Conservation (phyloP, 2,797 vertebrate genomes). For the Scomberomorus guttatus region DNA sequence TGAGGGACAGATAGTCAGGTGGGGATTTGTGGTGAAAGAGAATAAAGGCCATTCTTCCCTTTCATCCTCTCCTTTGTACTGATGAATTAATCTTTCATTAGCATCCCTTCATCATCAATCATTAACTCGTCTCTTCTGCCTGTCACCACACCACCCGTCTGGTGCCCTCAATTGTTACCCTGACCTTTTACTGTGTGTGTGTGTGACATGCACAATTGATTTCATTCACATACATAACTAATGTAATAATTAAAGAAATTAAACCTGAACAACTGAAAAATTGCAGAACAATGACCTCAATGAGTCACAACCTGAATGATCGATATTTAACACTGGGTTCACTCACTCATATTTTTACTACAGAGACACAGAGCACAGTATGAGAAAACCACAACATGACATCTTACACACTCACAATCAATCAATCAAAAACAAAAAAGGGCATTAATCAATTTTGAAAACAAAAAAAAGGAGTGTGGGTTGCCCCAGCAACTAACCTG, state of each 20-base stretch:
- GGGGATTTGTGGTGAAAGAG: conserved; percentile 33
- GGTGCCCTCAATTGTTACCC: conserved; percentile 71
- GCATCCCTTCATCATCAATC: conserved; percentile 87
- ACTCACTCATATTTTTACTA: neutral
- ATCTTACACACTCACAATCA: neutral
- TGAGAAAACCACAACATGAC: conserved; percentile 4
- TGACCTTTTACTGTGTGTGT: conserved; percentile 76
- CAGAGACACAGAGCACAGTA: neutral
- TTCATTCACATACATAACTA: conserved; percentile 21
- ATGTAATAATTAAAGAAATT: conserved; percentile 14
- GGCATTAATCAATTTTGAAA: neutral
- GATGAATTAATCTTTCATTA: conserved; percentile 88
- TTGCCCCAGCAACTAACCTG: conserved; percentile 86
- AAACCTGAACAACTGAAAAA: conserved; percentile 19
- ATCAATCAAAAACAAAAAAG: neutral
- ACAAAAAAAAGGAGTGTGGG: neutral
- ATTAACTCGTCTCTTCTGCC: conserved; percentile 80
- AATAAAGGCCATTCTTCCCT: conserved; percentile 41
- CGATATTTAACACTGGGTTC: neutral
- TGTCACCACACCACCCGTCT: conserved; percentile 50
- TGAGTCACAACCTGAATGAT: neutral
- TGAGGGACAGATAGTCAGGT: conserved; percentile 24
- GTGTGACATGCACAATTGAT: conserved; percentile 29
- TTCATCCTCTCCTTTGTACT: conserved; percentile 46
- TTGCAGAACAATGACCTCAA: neutral